Conservation (phyloP, 2,113 vertebrate species). For the Alexandromys fortis region DNA sequence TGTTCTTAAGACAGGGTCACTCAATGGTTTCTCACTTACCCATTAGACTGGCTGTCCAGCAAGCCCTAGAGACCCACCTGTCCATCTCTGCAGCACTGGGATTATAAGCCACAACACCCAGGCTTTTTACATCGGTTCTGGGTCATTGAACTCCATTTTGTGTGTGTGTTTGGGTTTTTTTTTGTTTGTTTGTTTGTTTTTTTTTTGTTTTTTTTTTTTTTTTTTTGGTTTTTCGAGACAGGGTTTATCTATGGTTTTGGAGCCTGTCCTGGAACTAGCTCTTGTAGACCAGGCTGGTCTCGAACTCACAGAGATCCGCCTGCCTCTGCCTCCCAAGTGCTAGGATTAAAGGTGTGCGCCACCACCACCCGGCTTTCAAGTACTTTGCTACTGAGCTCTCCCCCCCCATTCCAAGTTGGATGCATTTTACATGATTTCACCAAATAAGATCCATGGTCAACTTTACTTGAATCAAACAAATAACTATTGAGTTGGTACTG, state of each 20-base stretch:
- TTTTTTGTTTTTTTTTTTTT: no score
- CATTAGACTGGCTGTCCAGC: not conserved
- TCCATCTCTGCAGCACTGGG: not conserved
- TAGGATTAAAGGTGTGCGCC: no score
- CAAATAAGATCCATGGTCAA: not conserved
- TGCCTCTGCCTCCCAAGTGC: no score
- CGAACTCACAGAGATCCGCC: no score
- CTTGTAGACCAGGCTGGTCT: no score
- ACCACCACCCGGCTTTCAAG: no score
- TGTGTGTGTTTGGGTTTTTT: no score
- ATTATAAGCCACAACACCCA: not conserved
- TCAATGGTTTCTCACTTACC: not conserved
- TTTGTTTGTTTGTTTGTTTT: no score
- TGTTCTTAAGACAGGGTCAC: no score
- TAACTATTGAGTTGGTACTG: not conserved
- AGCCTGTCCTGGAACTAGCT: no score
- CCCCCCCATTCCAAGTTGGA: not conserved
- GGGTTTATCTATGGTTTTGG: no score
- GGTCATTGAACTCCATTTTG: not conserved
- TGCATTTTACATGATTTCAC: slow-evolving; percentile 16
- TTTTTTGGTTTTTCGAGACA: no score
- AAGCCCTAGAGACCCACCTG: not conserved
- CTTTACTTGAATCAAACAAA: not conserved
- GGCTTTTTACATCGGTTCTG: not conserved
- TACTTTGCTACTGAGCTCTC: not conserved